Evolutionary conservation across 2,113 vertebrate genomes (phyloP).

Genomic region (Neodontobutis hainanensis): DNA sequence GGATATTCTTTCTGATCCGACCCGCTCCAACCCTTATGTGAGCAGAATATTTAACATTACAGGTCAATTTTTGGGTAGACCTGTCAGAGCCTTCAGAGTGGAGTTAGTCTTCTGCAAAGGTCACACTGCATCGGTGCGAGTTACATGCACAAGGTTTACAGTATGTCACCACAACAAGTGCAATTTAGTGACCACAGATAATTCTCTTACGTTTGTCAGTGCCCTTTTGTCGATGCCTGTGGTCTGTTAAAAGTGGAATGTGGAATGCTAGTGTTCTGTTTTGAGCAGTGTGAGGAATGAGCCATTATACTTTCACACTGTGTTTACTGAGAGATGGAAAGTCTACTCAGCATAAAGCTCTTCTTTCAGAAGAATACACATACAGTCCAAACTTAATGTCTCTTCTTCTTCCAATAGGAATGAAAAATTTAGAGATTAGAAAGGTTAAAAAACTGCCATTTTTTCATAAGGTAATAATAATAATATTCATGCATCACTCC

Average conservation of each 20-base stretch:
- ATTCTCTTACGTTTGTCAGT: too few relatives aligned
- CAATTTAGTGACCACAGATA: too few relatives aligned
- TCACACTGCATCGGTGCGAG: constrained; percentile 39
- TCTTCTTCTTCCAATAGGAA: not conserved
- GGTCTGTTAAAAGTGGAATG: constrained; percentile 1
- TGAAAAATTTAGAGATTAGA: too few relatives aligned
- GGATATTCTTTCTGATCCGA: too few relatives aligned
- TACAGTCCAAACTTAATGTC: not conserved
- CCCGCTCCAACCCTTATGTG: not conserved
- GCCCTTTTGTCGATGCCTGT: not conserved
- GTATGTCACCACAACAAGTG: constrained; percentile 1
- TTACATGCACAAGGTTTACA: constrained; percentile 7
- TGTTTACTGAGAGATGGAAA: not conserved
- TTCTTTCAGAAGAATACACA: not conserved
- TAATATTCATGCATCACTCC: too few relatives aligned
- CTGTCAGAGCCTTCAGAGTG: too few relatives aligned
- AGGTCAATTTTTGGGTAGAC: too few relatives aligned
- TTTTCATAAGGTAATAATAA: too few relatives aligned
- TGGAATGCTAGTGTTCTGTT: too few relatives aligned
- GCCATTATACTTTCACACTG: not conserved
- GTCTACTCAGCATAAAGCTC: not conserved
- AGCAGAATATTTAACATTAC: not conserved
- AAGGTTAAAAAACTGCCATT: too few relatives aligned
- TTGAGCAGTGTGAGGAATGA: not conserved
- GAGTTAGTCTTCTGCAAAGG: constrained; percentile 10